Evolutionary conservation across 1,140 invertebrate species (phyloP).

Genomic region (Drosophila insularis): DNA sequence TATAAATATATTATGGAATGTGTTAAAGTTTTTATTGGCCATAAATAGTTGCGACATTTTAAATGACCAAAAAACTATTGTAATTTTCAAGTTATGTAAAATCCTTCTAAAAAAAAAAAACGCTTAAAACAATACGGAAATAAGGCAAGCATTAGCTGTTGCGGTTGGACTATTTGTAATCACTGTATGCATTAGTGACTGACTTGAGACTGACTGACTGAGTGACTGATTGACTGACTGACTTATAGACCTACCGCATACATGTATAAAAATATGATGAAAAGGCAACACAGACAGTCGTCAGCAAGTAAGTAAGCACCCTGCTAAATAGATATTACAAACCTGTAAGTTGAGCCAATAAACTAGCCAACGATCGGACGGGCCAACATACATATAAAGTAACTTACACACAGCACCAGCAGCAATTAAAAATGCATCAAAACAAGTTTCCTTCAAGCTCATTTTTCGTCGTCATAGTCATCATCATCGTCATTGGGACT

Average conservation of each 20-base stretch:
- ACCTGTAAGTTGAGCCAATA: conserved; percentile 6
- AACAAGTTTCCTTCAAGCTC: conserved; percentile 41
- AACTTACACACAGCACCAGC: conserved; percentile 1
- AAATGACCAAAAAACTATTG: neutral
- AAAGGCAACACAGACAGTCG: neutral
- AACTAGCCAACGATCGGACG: neutral
- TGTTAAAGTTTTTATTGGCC: neutral
- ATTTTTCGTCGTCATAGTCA: neutral
- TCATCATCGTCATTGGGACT: neutral
- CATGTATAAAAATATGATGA: neutral
- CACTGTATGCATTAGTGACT: neutral
- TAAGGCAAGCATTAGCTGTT: neutral
- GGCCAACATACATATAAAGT: neutral
- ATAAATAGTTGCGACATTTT: no score
- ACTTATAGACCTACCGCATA: conserved; percentile 6
- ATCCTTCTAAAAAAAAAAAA: neutral
- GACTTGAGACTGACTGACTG: neutral
- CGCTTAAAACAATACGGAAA: neutral
- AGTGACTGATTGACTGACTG: conserved; percentile 1
- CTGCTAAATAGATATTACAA: conserved; percentile 7
- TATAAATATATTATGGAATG: neutral
- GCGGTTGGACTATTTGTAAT: neutral
- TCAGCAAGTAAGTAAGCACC: neutral
- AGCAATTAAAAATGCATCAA: conserved; percentile 61
- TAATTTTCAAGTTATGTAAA: conserved; percentile 8